Conservation (phyloP, 2,888 invertebrate genomes). For the Acronicta leporina region DNA sequence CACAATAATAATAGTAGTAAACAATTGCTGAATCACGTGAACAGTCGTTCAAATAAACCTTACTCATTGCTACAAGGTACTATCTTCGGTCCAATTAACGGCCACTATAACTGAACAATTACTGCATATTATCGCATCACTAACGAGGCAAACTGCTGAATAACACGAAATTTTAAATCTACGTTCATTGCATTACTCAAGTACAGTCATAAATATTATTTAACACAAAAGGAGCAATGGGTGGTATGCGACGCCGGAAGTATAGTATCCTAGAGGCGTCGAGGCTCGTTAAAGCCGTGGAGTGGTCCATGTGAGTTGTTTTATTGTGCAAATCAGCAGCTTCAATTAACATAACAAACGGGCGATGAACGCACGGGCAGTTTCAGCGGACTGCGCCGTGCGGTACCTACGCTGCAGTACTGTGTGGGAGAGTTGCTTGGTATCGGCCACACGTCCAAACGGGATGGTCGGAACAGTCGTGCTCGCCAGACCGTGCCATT, state of each 20-base stretch:
- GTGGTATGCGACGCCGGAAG: constrained; percentile 28
- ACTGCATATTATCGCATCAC: constrained; percentile 63
- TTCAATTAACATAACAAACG: constrained; percentile 84
- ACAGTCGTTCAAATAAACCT: constrained; percentile 44
- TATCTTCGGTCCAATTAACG: constrained; percentile 57
- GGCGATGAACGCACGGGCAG: constrained; percentile 63
- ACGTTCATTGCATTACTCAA: constrained; percentile 16
- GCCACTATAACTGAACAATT: constrained; percentile 37
- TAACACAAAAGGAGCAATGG: constrained; percentile 30
- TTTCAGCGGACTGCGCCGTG: constrained; percentile 41
- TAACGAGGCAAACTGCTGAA: constrained; percentile 39
- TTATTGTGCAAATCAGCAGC: constrained; percentile 84
- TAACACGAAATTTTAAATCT: constrained; percentile 11
- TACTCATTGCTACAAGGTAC: constrained; percentile 21
- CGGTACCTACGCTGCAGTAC: constrained; percentile 28
- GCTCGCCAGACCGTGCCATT: constrained; percentile 81
- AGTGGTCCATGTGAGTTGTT: constrained; percentile 70
- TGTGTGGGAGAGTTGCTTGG: constrained; percentile 66
- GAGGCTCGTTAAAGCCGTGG: constrained; percentile 73
- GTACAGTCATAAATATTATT: constrained; percentile 8
- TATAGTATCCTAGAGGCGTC: constrained; percentile 43
- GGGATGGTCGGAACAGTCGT: constrained; percentile 61
- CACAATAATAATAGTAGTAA: constrained; percentile 44
- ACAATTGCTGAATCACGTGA: constrained; percentile 48
- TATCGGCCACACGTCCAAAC: constrained; percentile 79